phyloP scores from a whole-genome alignment of 2,888 invertebrate species.

The Ptychoptera albimana region DNA sequence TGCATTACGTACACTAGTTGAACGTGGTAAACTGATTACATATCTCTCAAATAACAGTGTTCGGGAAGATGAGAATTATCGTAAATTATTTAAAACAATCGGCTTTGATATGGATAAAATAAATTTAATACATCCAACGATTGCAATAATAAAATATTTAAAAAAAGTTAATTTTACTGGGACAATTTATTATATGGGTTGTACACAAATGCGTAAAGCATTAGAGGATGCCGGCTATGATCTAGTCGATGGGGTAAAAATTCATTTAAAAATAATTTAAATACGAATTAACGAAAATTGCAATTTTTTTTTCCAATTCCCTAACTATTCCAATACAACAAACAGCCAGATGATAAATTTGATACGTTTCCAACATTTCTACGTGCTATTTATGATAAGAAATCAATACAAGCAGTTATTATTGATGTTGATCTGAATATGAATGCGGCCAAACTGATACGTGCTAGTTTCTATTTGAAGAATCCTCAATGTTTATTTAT shows the following conservation, averaged over 20 bases:
- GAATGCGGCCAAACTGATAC: conserved; percentile 28
- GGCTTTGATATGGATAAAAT: conserved; percentile 15
- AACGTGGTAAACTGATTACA: conserved; percentile 27
- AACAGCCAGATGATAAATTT: too few relatives aligned
- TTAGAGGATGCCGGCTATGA: conserved; percentile 29
- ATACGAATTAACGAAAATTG: too few relatives aligned
- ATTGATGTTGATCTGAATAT: conserved; percentile 30
- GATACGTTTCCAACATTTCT: too few relatives aligned
- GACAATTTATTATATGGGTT: conserved; percentile 29
- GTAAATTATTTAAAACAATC: conserved; percentile 16
- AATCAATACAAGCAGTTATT: conserved; percentile 32
- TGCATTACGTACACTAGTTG: conserved; percentile 23
- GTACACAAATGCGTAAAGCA: conserved; percentile 20
- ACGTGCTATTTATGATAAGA: not conserved
- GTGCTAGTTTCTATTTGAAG: conserved; percentile 28
- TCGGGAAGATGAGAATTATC: conserved; percentile 20
- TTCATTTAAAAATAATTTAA: conserved; percentile 12
- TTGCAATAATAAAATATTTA: conserved; percentile 30
- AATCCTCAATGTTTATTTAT: conserved; percentile 30
- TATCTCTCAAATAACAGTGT: conserved; percentile 31
- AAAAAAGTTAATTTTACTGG: conserved; percentile 29
- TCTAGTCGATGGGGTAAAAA: conserved; percentile 26
- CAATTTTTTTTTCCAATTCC: too few relatives aligned
- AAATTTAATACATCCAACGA: conserved; percentile 23
- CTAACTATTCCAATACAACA: too few relatives aligned